Evolutionary conservation across 2,797 vertebrate genomes (phyloP).

Genomic region (Delichon dasypus): DNA sequence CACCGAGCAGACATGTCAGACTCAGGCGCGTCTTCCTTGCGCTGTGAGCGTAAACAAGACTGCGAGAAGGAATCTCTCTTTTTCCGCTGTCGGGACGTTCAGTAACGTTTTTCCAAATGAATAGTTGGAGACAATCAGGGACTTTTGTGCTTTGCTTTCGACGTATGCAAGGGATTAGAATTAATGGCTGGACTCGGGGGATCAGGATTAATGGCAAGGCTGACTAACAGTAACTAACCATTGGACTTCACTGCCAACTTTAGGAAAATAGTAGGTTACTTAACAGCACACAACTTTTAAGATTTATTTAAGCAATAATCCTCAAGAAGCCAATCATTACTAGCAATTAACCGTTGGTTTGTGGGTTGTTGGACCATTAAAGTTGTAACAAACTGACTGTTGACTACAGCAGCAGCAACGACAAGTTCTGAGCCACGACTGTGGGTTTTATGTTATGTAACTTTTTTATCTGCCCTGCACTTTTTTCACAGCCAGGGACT

Average conservation of each 20-base stretch:
- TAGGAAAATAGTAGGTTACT: background rate
- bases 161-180: background rate
- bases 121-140: background rate
- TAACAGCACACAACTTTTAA: conserved; percentile 16
- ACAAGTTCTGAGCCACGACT: background rate
- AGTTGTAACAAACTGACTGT: conserved; percentile 8
- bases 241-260: background rate
- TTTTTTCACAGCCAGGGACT: background rate
- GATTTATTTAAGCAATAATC: conserved; percentile 46
- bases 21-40: background rate
- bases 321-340: conserved; percentile 46
- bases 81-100: background rate
- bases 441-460: background rate
- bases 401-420: conserved; percentile 21
- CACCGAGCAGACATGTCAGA: accelerated
- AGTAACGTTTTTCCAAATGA: background rate
- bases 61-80: background rate
- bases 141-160: background rate
- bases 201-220: background rate
- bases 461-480: background rate
- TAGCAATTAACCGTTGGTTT: conserved; percentile 46
- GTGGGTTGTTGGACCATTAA: conserved; percentile 33
- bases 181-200: background rate
- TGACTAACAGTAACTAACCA: background rate
- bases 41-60: accelerated